Percentiles rank a stretch among this genome's conserved stretches.
These are phyloP conservation scores for Sarotherodon lohbergeri DNA, from an alignment of 2,113 vertebrate species.

Conservation along the genomic window DNA sequence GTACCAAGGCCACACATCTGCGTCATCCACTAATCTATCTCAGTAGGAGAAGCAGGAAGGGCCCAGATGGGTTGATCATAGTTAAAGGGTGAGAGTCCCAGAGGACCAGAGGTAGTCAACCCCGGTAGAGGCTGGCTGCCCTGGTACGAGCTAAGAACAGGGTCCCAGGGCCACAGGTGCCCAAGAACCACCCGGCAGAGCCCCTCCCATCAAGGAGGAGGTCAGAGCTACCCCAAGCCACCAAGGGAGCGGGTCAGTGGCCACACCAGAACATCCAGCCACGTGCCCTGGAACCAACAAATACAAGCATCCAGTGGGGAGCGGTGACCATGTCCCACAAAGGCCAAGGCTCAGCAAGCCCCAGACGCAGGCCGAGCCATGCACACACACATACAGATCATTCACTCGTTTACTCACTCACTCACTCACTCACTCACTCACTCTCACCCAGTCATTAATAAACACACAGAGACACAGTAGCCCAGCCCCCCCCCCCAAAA, in stretches of 20 bases:
- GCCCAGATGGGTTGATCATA: neutral
- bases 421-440: too few species aligned
- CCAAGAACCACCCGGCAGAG: neutral
- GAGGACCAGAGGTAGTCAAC: neutral
- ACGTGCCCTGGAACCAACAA: too few species aligned
- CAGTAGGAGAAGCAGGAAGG: neutral
- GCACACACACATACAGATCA: too few species aligned
- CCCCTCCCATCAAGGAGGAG: neutral
- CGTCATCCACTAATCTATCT: fast-evolving
- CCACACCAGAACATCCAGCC: fast-evolving
- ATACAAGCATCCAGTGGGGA: too few species aligned
- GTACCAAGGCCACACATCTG: neutral
- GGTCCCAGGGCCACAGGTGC: neutral
- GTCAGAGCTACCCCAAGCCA: neutral
- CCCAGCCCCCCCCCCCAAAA: too few species aligned
- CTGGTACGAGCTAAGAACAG: fast-evolving
- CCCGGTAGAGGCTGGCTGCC: fast-evolving
- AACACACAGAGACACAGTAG: too few species aligned
- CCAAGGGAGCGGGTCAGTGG: neutral
- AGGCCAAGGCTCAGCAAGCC: too few species aligned
- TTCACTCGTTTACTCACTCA: too few species aligned
- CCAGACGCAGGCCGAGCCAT: too few species aligned
- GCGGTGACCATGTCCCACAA: too few species aligned
- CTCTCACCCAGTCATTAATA: too few species aligned
- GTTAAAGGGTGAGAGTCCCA: neutral